These are phyloP conservation scores for Argynnis bischoffii DNA, from an alignment of 2,888 invertebrate genomes.

Conservation along the genomic window DNA sequence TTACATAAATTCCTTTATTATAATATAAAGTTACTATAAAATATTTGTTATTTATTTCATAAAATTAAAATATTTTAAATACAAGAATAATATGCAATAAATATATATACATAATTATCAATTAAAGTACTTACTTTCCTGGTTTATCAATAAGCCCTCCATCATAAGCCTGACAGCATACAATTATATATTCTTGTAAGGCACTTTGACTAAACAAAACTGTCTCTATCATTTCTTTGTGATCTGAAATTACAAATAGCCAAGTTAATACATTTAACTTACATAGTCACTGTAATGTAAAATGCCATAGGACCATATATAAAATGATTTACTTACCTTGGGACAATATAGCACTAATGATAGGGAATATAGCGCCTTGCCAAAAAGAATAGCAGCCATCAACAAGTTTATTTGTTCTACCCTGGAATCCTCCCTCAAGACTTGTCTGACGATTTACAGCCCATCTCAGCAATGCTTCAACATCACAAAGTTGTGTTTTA, in stretches of 20 bases:
- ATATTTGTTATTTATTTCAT: not conserved
- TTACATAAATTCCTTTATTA: conserved; percentile 38
- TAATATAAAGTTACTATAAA: not conserved
- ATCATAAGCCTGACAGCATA: conserved; percentile 93
- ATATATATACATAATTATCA: not conserved
- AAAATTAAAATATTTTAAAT: not conserved
- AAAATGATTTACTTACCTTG: conserved; percentile 58
- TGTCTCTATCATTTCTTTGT: conserved; percentile 78
- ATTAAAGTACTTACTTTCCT: conserved; percentile 87
- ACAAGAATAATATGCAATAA: not conserved
- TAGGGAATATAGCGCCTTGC: conserved; percentile 96
- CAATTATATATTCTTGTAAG: conserved; percentile 96
- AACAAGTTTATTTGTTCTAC: conserved; percentile 98
- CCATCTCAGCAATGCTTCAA: conserved; percentile 92
- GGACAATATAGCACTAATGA: conserved; percentile 89
- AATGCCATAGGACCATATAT: not conserved
- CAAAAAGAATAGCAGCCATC: conserved; percentile 99
- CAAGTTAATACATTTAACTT: not conserved
- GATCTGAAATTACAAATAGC: conserved; percentile 58
- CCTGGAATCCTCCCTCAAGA: conserved; percentile 98
- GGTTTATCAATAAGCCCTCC: conserved; percentile 99
- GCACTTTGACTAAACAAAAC: conserved; percentile 92
- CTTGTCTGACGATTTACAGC: conserved; percentile 94
- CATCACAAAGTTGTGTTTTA: conserved; percentile 88
- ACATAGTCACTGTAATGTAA: not conserved